A percentile compares a stretch with the other conserved stretches of the same genome.
Evolutionary conservation across 2,113 vertebrate species (phyloP).

Genomic region (Pavo muticus): DNA sequence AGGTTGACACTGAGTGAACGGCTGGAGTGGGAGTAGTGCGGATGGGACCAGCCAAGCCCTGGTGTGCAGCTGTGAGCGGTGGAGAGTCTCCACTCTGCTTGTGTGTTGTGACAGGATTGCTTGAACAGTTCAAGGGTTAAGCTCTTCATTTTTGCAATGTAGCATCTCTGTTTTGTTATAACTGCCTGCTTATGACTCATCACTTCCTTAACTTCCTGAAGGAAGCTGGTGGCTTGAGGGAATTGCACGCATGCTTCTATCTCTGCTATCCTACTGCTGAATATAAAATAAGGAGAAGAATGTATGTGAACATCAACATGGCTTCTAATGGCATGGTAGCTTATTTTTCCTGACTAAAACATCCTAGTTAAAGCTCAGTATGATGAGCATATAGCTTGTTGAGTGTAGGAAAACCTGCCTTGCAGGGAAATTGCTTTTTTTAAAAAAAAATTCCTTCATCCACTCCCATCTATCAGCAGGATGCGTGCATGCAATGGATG

Average conservation of each 20-base stretch:
- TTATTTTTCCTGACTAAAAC: not conserved
- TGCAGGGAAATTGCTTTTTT: not conserved
- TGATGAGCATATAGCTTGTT: not conserved
- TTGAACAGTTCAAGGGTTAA: not conserved
- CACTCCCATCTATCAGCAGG: too few species aligned
- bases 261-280: not conserved
- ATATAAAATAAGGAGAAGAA: not conserved
- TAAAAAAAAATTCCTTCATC: not conserved
- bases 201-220: not conserved
- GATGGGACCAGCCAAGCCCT: not conserved
- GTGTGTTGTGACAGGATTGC: not conserved
- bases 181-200: conserved; percentile 21
- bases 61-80: not conserved
- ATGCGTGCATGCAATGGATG: not conserved
- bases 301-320: not conserved
- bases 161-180: not conserved
- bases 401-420: not conserved
- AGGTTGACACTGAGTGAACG: not conserved
- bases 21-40: not conserved
- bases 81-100: not conserved
- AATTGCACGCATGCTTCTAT: not conserved
- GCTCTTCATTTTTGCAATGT: not conserved
- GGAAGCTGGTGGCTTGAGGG: not conserved
- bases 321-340: not conserved
- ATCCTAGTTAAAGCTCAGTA: not conserved